Conservation (phyloP, 2,797 vertebrate genomes). For the Phylloscopus collybita region DNA sequence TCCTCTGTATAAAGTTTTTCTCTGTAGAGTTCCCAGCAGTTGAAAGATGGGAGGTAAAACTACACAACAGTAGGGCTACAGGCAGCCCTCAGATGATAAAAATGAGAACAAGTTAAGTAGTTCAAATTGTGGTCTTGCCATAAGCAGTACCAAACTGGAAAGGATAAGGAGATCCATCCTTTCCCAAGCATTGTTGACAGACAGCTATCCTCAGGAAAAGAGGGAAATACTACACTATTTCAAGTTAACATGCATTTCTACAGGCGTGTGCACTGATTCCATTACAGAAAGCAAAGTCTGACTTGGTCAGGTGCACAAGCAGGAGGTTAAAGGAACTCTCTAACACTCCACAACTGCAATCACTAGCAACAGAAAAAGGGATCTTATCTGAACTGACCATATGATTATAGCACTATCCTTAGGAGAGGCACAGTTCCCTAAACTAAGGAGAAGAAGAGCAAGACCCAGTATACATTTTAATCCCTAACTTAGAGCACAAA, state of each 20-base stretch:
- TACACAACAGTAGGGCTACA: no score
- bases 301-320: background rate
- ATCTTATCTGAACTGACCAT: background rate
- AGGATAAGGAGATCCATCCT: background rate
- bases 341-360: background rate
- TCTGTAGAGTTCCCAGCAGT: background rate
- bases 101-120: background rate
- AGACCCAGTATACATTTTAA: background rate
- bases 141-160: background rate
- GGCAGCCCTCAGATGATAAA: background rate
- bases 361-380: background rate
- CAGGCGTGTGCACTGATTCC: background rate
- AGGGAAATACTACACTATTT: background rate
- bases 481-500: background rate
- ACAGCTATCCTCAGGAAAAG: background rate
- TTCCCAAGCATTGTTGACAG: background rate
- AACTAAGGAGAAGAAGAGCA: rapidly evolving
- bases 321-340: background rate
- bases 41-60: background rate
- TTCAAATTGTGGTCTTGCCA: background rate
- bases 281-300: background rate
- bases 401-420: rapidly evolving
- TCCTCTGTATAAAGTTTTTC: background rate
- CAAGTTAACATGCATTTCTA: background rate
- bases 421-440: background rate